Evolutionary conservation across 2,888 invertebrate genomes (phyloP).

Genomic region (Caenorhabditis sp.): DNA sequence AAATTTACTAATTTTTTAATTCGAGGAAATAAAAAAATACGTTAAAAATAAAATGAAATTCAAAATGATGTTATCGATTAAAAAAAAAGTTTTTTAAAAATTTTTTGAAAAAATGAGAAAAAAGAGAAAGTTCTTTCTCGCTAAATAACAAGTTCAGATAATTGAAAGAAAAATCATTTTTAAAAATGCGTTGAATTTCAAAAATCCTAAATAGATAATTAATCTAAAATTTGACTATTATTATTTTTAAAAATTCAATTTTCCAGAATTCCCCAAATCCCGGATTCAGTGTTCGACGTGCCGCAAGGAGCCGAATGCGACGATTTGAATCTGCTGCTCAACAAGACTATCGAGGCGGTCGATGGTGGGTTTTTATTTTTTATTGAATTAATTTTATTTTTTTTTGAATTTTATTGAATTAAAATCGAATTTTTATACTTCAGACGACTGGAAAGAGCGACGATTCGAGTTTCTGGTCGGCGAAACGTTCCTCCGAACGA

Average conservation of each 20-base stretch:
- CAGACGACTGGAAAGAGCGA: conserved; percentile 76
- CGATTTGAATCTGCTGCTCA: conserved; percentile 78
- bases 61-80: no score
- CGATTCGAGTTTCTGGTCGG: conserved; percentile 80
- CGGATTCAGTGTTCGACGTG: conserved; percentile 71
- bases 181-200: no score
- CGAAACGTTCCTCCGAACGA: conserved; percentile 75
- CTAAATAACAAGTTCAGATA: no score
- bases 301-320: conserved; percentile 70
- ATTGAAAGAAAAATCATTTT: no score
- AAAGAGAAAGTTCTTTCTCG: no score
- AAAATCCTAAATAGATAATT: no score
- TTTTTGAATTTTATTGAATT: not conserved
- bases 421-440: not conserved
- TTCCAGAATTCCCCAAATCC: conserved; percentile 55
- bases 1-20: no score
- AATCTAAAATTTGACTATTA: not conserved
- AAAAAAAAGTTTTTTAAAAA: no score
- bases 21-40: no score
- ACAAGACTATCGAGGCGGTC: conserved; percentile 70
- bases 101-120: no score
- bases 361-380: conserved; percentile 66
- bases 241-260: not conserved
- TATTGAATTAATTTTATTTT: not conserved
- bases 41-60: no score